Conservation (phyloP, 2,797 vertebrate genomes). For the Myripristis jacobus region DNA sequence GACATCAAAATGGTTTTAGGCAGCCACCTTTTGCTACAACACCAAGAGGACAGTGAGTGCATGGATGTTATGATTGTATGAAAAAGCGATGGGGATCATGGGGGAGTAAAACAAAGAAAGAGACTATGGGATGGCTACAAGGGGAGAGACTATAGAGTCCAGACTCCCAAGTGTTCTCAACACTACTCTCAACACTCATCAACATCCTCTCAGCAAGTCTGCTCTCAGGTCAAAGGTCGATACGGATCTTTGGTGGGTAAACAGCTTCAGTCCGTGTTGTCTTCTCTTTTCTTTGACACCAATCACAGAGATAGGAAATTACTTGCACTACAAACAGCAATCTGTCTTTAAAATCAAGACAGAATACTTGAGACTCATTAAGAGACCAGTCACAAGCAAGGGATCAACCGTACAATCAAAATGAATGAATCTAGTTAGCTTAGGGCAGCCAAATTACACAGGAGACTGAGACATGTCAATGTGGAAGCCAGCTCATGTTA, state of each 20-base stretch:
- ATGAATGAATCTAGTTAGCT: background rate
- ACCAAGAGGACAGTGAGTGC: background rate
- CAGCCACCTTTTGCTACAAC: background rate
- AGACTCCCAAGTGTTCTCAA: conserved; percentile 6
- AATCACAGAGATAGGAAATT: background rate
- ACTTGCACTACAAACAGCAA: background rate
- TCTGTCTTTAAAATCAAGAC: conserved; percentile 5
- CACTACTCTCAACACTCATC: conserved; percentile 38
- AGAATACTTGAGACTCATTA: background rate
- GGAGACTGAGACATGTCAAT: conserved; percentile 12
- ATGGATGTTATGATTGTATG: background rate
- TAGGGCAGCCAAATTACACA: background rate
- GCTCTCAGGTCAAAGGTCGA: conserved; percentile 61
- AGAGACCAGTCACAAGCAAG: background rate
- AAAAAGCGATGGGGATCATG: conserved; percentile 19
- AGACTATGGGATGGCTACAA: conserved; percentile 4
- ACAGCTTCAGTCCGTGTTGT: conserved; percentile 32
- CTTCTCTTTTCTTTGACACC: conserved; percentile 16
- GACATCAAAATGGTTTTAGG: conserved; percentile 10
- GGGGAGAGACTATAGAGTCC: conserved; percentile 2
- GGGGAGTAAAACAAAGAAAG: background rate
- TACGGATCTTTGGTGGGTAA: conserved; percentile 50
- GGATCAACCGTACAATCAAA: background rate
- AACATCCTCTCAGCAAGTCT: conserved; percentile 51
- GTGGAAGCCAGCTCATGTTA: conserved; percentile 13